Evolutionary conservation across 2,113 vertebrate species (phyloP).

Genomic region (Rhabdornis inornatus): DNA sequence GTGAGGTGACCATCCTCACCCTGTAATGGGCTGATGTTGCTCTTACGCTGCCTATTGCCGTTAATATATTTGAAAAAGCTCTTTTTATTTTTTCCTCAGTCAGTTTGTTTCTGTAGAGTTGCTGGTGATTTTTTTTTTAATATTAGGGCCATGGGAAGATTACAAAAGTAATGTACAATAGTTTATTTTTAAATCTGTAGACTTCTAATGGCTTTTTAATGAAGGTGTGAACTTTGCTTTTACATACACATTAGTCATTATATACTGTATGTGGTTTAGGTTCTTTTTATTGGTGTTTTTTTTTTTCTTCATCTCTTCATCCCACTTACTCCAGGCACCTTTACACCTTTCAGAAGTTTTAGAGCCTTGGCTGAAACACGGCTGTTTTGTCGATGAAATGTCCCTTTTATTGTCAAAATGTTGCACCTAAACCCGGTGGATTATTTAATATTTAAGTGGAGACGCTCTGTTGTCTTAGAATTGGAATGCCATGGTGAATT

Average conservation of each 20-base stretch:
- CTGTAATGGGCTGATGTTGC: background rate
- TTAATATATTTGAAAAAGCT: background rate
- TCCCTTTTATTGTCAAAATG: background rate
- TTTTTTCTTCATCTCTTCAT: background rate
- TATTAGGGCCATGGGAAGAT: background rate
- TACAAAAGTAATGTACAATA: background rate
- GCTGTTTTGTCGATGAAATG: background rate
- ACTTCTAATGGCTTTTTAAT: background rate
- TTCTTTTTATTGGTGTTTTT: background rate
- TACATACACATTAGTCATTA: background rate
- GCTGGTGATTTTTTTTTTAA: background rate
- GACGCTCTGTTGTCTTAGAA: background rate
- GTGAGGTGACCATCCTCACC: background rate
- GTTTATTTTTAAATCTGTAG: background rate
- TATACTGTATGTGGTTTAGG: fast-evolving
- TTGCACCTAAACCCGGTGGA: background rate
- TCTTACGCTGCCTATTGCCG: background rate
- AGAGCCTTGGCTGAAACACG: background rate
- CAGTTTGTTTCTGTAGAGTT: background rate
- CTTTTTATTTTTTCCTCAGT: background rate
- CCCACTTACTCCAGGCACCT: background rate
- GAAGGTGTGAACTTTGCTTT: background rate
- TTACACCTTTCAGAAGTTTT: background rate
- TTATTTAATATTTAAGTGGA: background rate
- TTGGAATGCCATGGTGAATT: background rate